Conservation (phyloP, 2,797 vertebrate genomes). For the Urocyon cinereoargenteus region DNA sequence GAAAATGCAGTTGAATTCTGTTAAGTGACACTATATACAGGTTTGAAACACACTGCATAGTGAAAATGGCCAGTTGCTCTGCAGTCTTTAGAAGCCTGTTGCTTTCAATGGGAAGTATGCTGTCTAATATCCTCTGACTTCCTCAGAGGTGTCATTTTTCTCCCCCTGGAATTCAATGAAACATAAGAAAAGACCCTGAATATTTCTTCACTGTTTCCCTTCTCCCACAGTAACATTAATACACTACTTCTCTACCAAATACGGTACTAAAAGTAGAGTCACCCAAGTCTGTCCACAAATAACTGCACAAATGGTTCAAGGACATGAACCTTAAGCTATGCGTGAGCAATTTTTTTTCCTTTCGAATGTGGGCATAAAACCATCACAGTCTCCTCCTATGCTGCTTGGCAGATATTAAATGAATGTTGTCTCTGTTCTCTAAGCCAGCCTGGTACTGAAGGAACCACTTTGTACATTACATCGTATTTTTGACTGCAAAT, state of each 20-base stretch:
- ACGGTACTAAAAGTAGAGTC: neutral
- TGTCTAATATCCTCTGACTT: neutral
- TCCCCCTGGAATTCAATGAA: constrained; percentile 1
- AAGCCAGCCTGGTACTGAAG: constrained; percentile 42
- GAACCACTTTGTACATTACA: constrained; percentile 51
- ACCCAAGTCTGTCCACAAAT: neutral
- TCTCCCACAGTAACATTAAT: neutral
- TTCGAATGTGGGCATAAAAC: constrained; percentile 26
- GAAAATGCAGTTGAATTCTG: neutral
- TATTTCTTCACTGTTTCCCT: neutral
- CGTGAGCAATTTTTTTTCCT: neutral
- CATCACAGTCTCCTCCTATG: constrained; percentile 48
- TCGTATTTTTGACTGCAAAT: neutral
- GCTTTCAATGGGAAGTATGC: neutral
- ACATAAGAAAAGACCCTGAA: neutral
- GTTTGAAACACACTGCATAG: neutral
- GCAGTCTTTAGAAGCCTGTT: neutral
- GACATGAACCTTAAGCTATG: neutral
- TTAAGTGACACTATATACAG: neutral
- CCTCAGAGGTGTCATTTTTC: neutral
- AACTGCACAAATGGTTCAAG: constrained; percentile 13
- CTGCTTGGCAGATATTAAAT: constrained; percentile 54
- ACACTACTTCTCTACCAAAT: neutral
- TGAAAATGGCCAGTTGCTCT: neutral
- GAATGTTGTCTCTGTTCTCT: constrained; percentile 50